These are phyloP conservation scores for Mechanitis messenoides DNA, from an alignment of 2,888 invertebrate species.

Conservation along the genomic window DNA sequence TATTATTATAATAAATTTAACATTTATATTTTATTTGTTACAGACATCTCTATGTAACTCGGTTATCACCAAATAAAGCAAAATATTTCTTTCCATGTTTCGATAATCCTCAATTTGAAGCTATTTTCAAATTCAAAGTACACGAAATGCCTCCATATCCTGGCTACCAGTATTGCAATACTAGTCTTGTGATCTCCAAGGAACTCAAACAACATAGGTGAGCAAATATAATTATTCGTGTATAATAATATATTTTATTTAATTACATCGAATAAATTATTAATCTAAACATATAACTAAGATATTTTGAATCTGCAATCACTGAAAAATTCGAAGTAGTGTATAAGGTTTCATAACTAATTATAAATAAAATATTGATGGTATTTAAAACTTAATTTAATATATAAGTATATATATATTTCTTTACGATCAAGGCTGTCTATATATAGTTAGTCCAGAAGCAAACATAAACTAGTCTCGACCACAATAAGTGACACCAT, in stretches of 20 bases:
- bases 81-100: constrained; percentile 84
- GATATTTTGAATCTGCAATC: too few species aligned
- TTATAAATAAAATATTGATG: too few species aligned
- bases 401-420: not conserved
- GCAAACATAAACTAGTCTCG: constrained; percentile 7
- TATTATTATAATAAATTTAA: not conserved
- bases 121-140: constrained; percentile 66
- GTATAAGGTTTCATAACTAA: too few species aligned
- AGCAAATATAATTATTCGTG: constrained; percentile 27
- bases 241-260: too few species aligned
- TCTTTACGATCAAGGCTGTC: constrained; percentile 1
- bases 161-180: constrained; percentile 48
- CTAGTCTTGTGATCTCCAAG: constrained; percentile 54
- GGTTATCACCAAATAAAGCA: constrained; percentile 78
- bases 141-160: constrained; percentile 36
- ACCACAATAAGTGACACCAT: constrained; percentile 42
- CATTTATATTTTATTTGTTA: constrained; percentile 25
- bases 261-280: too few species aligned
- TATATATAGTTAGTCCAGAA: constrained; percentile 12
- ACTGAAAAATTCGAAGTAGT: too few species aligned
- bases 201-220: constrained; percentile 48
- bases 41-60: constrained; percentile 78
- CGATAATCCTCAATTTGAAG: constrained; percentile 84
- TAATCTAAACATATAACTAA: too few species aligned
- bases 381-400: too few species aligned